Conservation (phyloP, 2,797 vertebrate species). For the Rhabdomys pumilio region DNA sequence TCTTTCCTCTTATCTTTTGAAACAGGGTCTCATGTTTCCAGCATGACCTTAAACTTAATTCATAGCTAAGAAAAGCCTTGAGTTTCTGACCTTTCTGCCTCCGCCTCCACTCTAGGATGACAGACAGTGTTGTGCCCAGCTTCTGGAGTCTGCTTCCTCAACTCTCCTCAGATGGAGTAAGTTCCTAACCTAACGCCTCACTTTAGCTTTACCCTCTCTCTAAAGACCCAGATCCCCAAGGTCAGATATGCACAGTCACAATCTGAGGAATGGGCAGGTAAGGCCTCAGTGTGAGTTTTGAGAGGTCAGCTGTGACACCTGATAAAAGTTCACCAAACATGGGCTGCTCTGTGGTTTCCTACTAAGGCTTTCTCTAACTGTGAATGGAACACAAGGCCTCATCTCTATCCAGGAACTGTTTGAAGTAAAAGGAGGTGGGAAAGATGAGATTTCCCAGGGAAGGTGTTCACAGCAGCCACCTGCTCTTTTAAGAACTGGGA, state of each 20-base stretch:
- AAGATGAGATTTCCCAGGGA: neutral
- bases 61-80: neutral
- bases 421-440: neutral
- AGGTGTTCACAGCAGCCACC: neutral
- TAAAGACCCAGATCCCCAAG: neutral
- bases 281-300: neutral
- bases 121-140: neutral
- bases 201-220: neutral
- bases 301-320: neutral
- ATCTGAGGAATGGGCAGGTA: neutral
- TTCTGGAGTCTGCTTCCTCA: neutral
- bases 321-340: neutral
- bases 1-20: neutral
- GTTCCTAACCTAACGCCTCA: neutral
- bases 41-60: neutral
- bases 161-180: neutral
- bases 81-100: neutral
- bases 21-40: neutral
- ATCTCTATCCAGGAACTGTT: neutral
- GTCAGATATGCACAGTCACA: neutral
- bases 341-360: neutral
- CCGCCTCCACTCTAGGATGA: too few relatives aligned
- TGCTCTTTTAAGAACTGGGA: neutral
- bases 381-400: neutral
- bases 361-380: neutral